Conservation (phyloP, 2,888 invertebrate genomes). For the Meliscaeva auricollis region DNA sequence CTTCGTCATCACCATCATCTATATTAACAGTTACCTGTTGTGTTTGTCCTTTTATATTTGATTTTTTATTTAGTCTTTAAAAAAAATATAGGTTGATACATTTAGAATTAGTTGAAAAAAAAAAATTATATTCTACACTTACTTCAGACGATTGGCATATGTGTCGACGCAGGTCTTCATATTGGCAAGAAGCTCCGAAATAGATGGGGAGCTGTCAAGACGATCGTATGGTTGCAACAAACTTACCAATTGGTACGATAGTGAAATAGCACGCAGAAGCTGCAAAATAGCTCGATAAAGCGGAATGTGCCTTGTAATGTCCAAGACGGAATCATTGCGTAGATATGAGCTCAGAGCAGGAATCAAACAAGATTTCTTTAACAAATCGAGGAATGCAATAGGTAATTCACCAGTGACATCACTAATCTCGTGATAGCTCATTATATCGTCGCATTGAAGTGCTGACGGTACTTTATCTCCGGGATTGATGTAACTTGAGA, state of each 20-base stretch:
- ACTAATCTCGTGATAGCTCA: slow-evolving; percentile 83
- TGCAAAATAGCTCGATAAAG: slow-evolving; percentile 94
- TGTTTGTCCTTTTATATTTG: slow-evolving; percentile 84
- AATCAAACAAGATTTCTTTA: slow-evolving; percentile 93
- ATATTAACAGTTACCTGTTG: slow-evolving; percentile 83
- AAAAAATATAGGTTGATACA: not conserved
- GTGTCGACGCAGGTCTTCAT: slow-evolving; percentile 97
- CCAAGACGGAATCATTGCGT: slow-evolving; percentile 97
- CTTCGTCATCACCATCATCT: slow-evolving; percentile 94
- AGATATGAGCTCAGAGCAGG: slow-evolving; percentile 95
- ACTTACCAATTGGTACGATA: slow-evolving; percentile 86
- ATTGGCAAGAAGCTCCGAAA: slow-evolving; percentile 91
- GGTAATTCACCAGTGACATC: slow-evolving; percentile 86
- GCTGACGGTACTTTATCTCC: slow-evolving; percentile 85
- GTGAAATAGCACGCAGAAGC: slow-evolving; percentile 90
- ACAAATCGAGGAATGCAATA: slow-evolving; percentile 89
- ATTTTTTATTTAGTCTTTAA: slow-evolving; percentile 88
- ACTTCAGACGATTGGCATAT: slow-evolving; percentile 94
- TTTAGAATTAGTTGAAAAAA: not conserved
- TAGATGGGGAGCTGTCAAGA: slow-evolving; percentile 86
- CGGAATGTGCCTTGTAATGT: slow-evolving; percentile 98
- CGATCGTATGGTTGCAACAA: slow-evolving; percentile 87
- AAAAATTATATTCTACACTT: slow-evolving; percentile 78
- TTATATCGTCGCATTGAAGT: slow-evolving; percentile 81
- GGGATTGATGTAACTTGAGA: slow-evolving; percentile 95